Evolutionary conservation across 2,888 invertebrate species (phyloP).

Genomic region (Drosophila paramelanica): DNA sequence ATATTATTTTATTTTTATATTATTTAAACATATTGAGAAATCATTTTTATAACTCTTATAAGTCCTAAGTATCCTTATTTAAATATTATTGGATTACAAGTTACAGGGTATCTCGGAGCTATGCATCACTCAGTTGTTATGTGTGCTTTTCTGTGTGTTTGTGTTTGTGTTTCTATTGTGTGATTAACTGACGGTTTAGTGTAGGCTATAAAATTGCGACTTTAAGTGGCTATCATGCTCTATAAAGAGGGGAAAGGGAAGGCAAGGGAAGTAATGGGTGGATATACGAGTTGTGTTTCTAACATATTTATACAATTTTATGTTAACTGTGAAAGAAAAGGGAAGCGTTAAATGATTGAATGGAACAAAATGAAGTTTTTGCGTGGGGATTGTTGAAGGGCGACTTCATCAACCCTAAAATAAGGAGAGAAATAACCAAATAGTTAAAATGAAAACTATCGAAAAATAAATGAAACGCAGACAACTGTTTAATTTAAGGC

Average conservation of each 20-base stretch:
- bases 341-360: neutral
- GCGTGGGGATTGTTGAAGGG: neutral
- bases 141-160: slow-evolving; percentile 10
- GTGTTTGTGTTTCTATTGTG: slow-evolving; percentile 23
- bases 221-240: slow-evolving; percentile 46
- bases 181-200: slow-evolving; percentile 63
- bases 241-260: slow-evolving; percentile 5
- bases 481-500: slow-evolving; percentile 11
- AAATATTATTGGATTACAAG: too few species aligned
- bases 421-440: neutral
- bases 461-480: neutral
- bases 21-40: too few species aligned
- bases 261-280: neutral
- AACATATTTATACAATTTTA: slow-evolving; percentile 21
- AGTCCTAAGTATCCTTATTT: too few species aligned
- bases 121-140: neutral
- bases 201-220: slow-evolving; percentile 51
- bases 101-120: slow-evolving; percentile 8
- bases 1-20: too few species aligned
- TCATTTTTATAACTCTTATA: too few species aligned
- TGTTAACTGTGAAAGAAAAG: slow-evolving; percentile 12
- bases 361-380: slow-evolving; percentile 3
- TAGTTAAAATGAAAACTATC: neutral
- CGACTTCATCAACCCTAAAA: slow-evolving; percentile 13
- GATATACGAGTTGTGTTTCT: slow-evolving; percentile 16